Evolutionary conservation across 2,888 invertebrate species (phyloP).

Genomic region (Agriotes lineatus): DNA sequence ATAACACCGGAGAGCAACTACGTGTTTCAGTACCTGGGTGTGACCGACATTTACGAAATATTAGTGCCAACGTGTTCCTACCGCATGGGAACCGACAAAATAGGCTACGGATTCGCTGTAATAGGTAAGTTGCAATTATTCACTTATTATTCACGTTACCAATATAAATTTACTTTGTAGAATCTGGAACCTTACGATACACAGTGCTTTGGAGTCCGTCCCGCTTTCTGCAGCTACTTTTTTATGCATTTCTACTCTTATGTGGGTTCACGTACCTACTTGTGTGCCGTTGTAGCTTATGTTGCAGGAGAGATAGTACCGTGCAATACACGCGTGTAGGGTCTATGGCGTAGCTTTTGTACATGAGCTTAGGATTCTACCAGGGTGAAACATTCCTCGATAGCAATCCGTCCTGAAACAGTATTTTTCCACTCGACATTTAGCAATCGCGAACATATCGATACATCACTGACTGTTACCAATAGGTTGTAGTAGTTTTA

Average conservation of each 20-base stretch:
- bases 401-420: too few species aligned
- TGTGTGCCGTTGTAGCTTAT: conserved; percentile 31
- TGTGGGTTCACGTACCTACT: conserved; percentile 53
- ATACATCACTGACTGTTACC: too few species aligned
- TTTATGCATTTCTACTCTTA: conserved; percentile 67
- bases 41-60: conserved; percentile 76
- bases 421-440: too few species aligned
- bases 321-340: too few species aligned
- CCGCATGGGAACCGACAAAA: conserved; percentile 90
- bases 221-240: conserved; percentile 74
- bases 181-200: conserved; percentile 73
- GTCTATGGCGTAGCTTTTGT: too few species aligned
- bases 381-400: too few species aligned
- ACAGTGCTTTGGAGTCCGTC: conserved; percentile 84
- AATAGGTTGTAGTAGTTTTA: too few species aligned
- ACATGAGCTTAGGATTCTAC: too few species aligned
- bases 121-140: conserved; percentile 81
- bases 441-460: too few species aligned
- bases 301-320: too few species aligned
- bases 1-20: conserved; percentile 60
- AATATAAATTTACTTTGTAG: conserved; percentile 64
- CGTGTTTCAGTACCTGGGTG: conserved; percentile 65
- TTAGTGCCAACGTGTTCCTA: conserved; percentile 96
- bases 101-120: conserved; percentile 89
- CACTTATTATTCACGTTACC: conserved; percentile 42